Conservation (phyloP, 2,888 invertebrate species). For the Agrochola litura region DNA sequence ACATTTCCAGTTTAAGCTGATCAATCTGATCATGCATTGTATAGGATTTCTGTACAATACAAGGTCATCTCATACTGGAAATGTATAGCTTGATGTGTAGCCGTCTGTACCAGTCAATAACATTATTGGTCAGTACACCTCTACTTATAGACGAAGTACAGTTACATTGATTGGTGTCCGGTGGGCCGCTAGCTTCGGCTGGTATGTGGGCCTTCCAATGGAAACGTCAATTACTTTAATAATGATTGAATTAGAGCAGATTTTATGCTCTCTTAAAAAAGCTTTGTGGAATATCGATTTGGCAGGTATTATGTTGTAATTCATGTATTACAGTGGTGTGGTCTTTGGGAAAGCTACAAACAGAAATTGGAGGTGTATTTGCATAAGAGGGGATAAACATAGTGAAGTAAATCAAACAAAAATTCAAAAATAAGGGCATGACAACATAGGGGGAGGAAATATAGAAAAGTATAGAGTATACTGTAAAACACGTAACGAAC, state of each 20-base stretch:
- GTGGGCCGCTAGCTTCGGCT: constrained; percentile 18
- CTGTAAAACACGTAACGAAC: neutral
- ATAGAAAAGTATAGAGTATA: neutral
- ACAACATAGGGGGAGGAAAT: neutral
- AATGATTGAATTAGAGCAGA: constrained; percentile 24
- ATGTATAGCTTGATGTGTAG: too few relatives aligned
- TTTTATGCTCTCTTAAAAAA: neutral
- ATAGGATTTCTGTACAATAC: too few relatives aligned
- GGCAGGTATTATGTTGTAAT: neutral
- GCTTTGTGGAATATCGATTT: neutral
- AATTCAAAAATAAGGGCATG: neutral
- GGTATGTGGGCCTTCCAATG: constrained; percentile 44
- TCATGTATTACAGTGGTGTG: neutral
- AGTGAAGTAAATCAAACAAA: neutral
- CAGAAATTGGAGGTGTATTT: neutral
- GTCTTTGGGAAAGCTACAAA: neutral
- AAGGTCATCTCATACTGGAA: too few relatives aligned
- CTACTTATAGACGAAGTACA: constrained; percentile 40
- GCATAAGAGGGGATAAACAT: neutral
- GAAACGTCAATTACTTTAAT: constrained; percentile 11
- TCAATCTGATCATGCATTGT: too few relatives aligned
- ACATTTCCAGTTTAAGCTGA: too few relatives aligned
- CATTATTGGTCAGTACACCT: constrained; percentile 17
- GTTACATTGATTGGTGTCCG: constrained; percentile 54
- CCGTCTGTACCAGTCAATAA: constrained; percentile 8